Percentiles rank a stretch among this genome's conserved stretches.
Conservation (phyloP, 2,113 vertebrate genomes). For the Siphamia tubifer region DNA sequence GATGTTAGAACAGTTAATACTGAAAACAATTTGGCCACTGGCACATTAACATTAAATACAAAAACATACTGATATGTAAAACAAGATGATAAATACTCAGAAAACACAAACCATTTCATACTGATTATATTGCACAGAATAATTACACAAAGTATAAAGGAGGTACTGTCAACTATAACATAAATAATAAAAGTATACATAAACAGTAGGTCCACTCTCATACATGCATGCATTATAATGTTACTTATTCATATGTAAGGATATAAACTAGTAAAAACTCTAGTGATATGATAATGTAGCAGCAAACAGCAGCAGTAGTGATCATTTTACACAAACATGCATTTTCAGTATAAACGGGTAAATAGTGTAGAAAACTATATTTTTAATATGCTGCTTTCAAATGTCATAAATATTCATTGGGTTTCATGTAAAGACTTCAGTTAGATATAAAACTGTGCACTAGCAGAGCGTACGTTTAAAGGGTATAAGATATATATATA, state of each 20-base stretch:
- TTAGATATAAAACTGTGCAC: conserved; percentile 25
- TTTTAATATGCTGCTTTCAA: conserved; percentile 23
- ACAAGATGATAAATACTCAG: neutral
- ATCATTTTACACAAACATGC: neutral
- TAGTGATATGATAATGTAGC: conserved; percentile 19
- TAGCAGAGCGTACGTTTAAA: neutral
- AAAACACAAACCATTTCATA: neutral
- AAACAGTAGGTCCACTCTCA: conserved; percentile 1
- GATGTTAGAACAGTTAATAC: neutral
- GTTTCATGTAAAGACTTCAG: neutral
- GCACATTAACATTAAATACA: conserved; percentile 8
- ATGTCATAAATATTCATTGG: conserved; percentile 10
- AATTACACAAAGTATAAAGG: conserved; percentile 7
- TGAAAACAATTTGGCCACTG: neutral
- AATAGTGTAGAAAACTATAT: conserved; percentile 42
- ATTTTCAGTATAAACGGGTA: conserved; percentile 26
- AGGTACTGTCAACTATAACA: conserved; percentile 24
- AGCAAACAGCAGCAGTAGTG: conserved; percentile 7
- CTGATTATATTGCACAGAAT: neutral
- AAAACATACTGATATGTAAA: neutral
- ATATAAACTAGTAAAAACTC: conserved; percentile 14
- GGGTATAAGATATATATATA: neutral
- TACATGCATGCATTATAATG: conserved; percentile 24
- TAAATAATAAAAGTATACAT: conserved; percentile 12
- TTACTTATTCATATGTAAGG: neutral